Base-by-base conservation (phyloP, 2,888 invertebrate species). In the Onthophagus sagittarius region DNA sequence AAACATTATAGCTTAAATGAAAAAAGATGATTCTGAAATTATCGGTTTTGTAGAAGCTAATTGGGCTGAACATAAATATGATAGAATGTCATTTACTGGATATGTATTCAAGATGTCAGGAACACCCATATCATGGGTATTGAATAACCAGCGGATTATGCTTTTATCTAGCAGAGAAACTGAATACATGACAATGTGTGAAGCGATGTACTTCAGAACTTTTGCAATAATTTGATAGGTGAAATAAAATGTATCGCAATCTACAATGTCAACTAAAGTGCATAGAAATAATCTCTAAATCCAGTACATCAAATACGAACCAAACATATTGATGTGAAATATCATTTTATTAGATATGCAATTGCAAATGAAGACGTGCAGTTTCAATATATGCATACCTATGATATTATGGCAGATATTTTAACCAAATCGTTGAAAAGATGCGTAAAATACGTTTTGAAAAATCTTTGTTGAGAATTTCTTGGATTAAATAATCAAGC, bases 81-180 rank as follows among this genome's bases (percentile, higher is more conserved):
- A n/a, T n/a, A n/a, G n/a, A n/a, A n/a, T n/a, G n/a, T n/a, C n/a
- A n/a, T n/a, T n/a, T n/a, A n/a, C n/a, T n/a, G n/a, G n/a, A n/a
- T n/a, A n/a, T n/a, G n/a, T n/a, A n/a, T n/a, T n/a, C n/a, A n/a
- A n/a, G n/a, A n/a, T n/a, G n/a, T n/a, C n/a, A n/a, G 62, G 62
- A 67, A 9, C 39, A 70, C 78, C 76, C 5, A 75, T 83, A 63
- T 81, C 80, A 5, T 82, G 77, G 76, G 80, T 78, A 69, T 78
- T 77, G 67, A 78, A 62, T 33, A 81, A 81, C 74, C 81, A 81
- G 69, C 77, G 69, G 71, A 81, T 79, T 11, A 78, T 82, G n/a
- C 82, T 81, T 5, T 70, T 82, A 9, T 79, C 79, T 0, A 80
- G 79, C 53, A 79, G 78, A 15, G 79, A 81, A 73, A 78, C 80